Evolutionary conservation across 1,140 invertebrate genomes (phyloP), one percentile per base, ranked within the genome.

Genomic region (Plectrocnemia conspersa): DNA sequence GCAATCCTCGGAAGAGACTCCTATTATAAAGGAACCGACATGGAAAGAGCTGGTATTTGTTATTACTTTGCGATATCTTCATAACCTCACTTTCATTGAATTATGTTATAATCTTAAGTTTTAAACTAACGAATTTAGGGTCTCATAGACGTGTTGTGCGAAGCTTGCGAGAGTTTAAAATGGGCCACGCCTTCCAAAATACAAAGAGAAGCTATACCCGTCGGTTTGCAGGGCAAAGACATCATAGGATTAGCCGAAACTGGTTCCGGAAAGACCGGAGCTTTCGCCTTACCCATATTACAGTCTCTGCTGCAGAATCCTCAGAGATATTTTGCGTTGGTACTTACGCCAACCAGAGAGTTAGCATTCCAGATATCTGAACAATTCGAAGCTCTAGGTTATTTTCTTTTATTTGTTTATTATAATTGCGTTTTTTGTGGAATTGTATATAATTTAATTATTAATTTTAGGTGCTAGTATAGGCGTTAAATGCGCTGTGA

Each of bases 161-260:
- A 94, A 77, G 89, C 93, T 0, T 97, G 93, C 76, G 80, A 87
- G 64, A 80, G 88, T 59, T 74, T 98, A 52, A 93, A 96, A 80
- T 99, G 97, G 97, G 90, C 85, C 64, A 70, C 75, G 23, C 96
- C 97, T 2, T 89, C 93, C 5, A 93, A 93, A 74, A 98, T 99
- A 66, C 97, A 99, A 70, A 82, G 77, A 35, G 93, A 98, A 77
- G 80, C 95, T 1, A 91, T 98, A 66, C 95, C 96, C 6, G 67
- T 93, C 11, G 88, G 93, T 2, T 69, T 98, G 23, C 73, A 91
- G 79, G 93, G 93, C 75, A 89, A 89, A 74, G 96, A 99, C 76
- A 82, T 98, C 0, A 97, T 99, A 65, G 96, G 94, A 15, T 73
- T 98, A 42, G 95, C 96, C 1, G 95, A 98, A 77, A 99, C 96